A percentile compares a stretch with the other conserved stretches of the same genome.
phyloP scores from a whole-genome alignment of 2,797 vertebrate species.

The Macrochelys suwanniensis region DNA sequence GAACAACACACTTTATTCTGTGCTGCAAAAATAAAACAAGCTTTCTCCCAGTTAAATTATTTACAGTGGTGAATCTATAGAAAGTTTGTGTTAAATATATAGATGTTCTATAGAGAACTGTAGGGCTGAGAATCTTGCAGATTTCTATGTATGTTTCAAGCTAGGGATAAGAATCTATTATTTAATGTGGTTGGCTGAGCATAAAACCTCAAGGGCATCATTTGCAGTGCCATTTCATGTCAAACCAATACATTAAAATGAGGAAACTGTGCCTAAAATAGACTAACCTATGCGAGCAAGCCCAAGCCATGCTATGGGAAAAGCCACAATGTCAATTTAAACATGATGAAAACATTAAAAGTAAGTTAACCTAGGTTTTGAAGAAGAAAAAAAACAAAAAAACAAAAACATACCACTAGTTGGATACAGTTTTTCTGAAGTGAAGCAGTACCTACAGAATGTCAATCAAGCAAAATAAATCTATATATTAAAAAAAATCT shows the following conservation, averaged over 20 bases:
- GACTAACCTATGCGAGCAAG: neutral
- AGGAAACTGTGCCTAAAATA: conserved; percentile 28
- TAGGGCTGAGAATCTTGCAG: neutral
- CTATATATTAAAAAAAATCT: neutral
- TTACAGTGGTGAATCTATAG: neutral
- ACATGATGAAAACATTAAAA: neutral
- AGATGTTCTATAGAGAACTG: neutral
- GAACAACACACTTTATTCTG: neutral
- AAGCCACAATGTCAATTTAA: neutral
- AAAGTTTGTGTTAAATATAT: neutral
- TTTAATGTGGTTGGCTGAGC: conserved; percentile 22
- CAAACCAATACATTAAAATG: conserved; percentile 45
- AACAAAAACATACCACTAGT: neutral
- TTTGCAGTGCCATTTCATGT: conserved; percentile 26
- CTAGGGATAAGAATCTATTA: conserved; percentile 30
- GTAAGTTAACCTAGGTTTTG: neutral
- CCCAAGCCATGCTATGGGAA: neutral
- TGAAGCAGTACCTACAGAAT: neutral
- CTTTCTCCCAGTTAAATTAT: neutral
- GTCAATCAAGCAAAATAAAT: neutral
- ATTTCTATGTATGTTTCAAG: conserved; percentile 14
- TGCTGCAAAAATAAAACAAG: neutral
- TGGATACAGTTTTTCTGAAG: neutral
- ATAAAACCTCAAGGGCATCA: conserved; percentile 14
- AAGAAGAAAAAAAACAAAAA: neutral